Percentiles rank a stretch among this genome's conserved stretches.
phyloP scores from a whole-genome alignment of 2,113 vertebrate species.

The Sclerurus mexicanus region DNA sequence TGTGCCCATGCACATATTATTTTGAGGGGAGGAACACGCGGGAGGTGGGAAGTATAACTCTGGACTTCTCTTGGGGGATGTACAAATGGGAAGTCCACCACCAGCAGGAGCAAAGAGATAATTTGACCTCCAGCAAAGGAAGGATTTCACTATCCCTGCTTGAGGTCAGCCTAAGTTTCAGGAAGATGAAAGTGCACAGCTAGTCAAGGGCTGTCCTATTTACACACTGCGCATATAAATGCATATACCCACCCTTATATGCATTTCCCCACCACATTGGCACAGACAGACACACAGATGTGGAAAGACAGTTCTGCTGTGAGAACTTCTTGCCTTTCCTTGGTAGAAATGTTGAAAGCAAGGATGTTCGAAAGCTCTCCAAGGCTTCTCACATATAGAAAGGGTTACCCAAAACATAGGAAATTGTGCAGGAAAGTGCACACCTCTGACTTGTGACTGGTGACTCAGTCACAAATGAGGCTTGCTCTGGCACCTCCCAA shows the following conservation, averaged over 20 bases:
- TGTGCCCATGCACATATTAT: background rate
- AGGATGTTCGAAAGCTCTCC: background rate
- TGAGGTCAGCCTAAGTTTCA: background rate
- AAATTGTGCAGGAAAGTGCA: background rate
- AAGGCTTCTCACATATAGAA: background rate
- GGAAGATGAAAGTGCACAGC: background rate
- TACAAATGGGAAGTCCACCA: background rate
- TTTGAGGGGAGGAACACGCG: background rate
- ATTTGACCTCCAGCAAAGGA: background rate
- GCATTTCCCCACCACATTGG: background rate
- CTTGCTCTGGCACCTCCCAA: background rate
- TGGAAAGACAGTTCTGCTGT: background rate
- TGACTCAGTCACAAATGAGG: background rate
- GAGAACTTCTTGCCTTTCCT: background rate
- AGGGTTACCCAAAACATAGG: background rate
- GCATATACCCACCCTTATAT: background rate
- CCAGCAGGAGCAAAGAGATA: background rate
- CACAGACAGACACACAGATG: background rate
- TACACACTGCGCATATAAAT: background rate
- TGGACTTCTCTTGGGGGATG: background rate
- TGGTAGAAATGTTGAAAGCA: background rate
- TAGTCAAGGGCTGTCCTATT: background rate
- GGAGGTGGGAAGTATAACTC: background rate
- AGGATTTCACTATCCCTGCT: background rate
- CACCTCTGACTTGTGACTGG: background rate